Base-by-base conservation (phyloP, 2,888 invertebrate genomes). In the Ariolimax columbianus region DNA sequence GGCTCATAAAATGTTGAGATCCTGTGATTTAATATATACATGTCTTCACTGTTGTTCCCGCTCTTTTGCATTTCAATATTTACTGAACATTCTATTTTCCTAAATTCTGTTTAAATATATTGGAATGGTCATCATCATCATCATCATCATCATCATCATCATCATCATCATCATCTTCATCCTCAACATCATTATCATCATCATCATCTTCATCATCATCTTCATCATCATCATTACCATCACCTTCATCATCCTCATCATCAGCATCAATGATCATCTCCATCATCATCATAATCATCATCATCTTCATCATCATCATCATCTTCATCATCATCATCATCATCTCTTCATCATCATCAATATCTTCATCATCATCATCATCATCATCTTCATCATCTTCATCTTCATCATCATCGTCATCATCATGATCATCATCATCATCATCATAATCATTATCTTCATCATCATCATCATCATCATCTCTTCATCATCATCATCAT, bases 381-480 rank as follows among this genome's bases (percentile, higher is more conserved):
- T 38, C 73, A 26, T 36, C 40, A 26, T 38, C 40, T 9, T 73
- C 73, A 43, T 73, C 73, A 43, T 73, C 73, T 3, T 73, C 73
- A 43, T 73, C 73, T 3, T 73, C 75, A 47, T 43, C 75, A 30
- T 43, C 75, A 36, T 36, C 36, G 19, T 36, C 68, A 68, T 36
- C 36, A 68, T 17, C 36, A 68, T 36, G 17, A 68, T 38, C 73
- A 26, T 38, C 73, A 43, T 73, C 73, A 26, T 73, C 73, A 43
- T 73, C 73, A 43, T 70, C 70, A 36, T 70, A 26, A 14, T 70
- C 70, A 36, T 70, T 30, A 36, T 70, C 70, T 23, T 70, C 70
- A 36, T n/a, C 70, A 36, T n/a, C 70, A 36, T n/a, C n/a, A 36
- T 70, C 70, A 36, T 70, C 70, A 36, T 70, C 70, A 36, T 47